A percentile compares a stretch with the other conserved stretches of the same genome.
These are phyloP conservation scores for Notodonta ziczac DNA, from an alignment of 2,888 invertebrate genomes.

Conservation along the genomic window DNA sequence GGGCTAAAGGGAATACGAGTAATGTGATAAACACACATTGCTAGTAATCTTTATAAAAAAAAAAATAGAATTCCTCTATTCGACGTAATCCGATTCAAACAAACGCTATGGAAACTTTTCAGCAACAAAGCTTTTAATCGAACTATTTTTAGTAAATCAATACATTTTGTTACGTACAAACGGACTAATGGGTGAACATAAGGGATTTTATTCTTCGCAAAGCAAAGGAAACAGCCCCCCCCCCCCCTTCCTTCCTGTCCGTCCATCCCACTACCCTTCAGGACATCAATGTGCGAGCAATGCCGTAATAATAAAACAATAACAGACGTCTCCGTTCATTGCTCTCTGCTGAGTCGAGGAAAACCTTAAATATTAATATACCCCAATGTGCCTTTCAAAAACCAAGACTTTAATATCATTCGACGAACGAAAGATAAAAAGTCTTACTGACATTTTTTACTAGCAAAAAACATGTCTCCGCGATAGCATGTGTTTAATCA, in stretches of 20 bases:
- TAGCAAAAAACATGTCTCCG: conserved; percentile 37
- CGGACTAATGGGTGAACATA: conserved; percentile 27
- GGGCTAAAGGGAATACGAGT: too few relatives aligned
- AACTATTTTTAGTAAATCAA: conserved; percentile 14
- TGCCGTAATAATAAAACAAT: conserved; percentile 25
- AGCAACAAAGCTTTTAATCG: background rate
- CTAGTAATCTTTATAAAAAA: too few relatives aligned
- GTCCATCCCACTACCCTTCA: too few relatives aligned
- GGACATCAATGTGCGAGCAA: background rate
- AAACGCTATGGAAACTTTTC: background rate
- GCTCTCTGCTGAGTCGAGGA: conserved; percentile 22
- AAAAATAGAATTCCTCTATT: too few relatives aligned
- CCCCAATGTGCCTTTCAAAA: conserved; percentile 30
- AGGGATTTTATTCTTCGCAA: conserved; percentile 40
- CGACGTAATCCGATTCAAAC: too few relatives aligned
- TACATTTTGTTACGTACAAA: conserved; percentile 25
- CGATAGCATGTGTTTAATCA: conserved; percentile 41
- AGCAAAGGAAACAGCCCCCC: conserved; percentile 29
- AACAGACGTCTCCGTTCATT: conserved; percentile 27
- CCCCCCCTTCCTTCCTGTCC: too few relatives aligned
- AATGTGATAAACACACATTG: too few relatives aligned
- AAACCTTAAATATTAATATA: conserved; percentile 42
- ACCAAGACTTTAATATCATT: conserved; percentile 29
- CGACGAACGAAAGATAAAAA: conserved; percentile 25
- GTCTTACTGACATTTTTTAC: conserved; percentile 29